These are phyloP conservation scores for Actinopyga echinites DNA, from an alignment of 53 echinoderm and acorn worm species.

Conservation along the genomic window DNA sequence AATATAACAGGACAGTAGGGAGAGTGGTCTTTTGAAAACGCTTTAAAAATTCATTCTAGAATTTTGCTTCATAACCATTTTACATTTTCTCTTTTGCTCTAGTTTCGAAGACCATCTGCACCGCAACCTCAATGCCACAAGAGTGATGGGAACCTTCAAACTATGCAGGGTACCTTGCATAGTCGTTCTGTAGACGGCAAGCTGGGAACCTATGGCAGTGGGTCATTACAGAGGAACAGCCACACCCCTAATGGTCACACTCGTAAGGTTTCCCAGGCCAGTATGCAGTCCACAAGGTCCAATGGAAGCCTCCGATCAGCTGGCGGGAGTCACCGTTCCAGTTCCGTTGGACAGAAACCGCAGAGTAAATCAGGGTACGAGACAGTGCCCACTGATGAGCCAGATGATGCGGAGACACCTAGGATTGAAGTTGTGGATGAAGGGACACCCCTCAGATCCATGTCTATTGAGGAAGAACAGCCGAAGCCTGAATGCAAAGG, in stretches of 20 bases:
- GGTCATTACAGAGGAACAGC: not conserved
- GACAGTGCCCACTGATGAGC: constrained; percentile 55
- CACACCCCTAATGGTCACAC: constrained; percentile 39
- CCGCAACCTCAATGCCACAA: constrained; percentile 28
- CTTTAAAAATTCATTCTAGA: no score
- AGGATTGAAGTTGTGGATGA: constrained; percentile 16
- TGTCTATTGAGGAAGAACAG: not conserved
- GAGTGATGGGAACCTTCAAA: constrained; percentile 25
- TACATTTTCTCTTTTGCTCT: not conserved
- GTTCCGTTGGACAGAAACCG: not conserved
- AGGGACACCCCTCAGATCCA: not conserved
- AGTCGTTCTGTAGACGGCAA: constrained; percentile 39
- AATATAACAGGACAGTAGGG: no score
- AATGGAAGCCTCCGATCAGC: constrained; percentile 6
- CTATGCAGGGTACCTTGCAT: constrained; percentile 14
- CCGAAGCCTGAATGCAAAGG: not conserved
- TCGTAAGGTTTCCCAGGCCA: constrained; percentile 51
- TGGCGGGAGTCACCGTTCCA: not conserved
- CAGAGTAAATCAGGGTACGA: constrained; percentile 44
- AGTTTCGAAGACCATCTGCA: constrained; percentile 37
- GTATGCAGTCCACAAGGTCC: constrained; percentile 59
- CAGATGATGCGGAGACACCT: constrained; percentile 15
- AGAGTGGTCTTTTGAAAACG: no score
- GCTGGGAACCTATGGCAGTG: constrained; percentile 17
- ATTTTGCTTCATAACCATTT: no score